phyloP scores from a whole-genome alignment of 2,888 invertebrate genomes.

The Tenthredo distinguenda region DNA sequence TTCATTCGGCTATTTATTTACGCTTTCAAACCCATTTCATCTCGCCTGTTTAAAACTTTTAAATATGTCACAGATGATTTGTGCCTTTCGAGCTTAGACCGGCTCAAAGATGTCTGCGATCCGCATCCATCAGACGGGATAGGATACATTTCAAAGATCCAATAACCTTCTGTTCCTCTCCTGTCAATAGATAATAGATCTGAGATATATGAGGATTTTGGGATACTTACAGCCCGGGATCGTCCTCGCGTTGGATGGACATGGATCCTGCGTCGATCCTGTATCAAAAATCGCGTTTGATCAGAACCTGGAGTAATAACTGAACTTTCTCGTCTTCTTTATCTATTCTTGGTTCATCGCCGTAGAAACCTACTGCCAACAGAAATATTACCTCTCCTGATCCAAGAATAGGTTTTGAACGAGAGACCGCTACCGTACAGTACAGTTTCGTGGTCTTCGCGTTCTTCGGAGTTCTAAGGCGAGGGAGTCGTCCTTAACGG shows the following conservation, averaged over 20 bases:
- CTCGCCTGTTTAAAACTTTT: not conserved
- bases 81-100: not conserved
- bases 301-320: not conserved
- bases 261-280: not conserved
- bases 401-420: conserved; percentile 49
- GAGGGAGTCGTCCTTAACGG: conserved; percentile 43
- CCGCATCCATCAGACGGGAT: not conserved
- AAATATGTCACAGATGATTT: not conserved
- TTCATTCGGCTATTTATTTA: not conserved
- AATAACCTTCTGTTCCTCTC: not conserved
- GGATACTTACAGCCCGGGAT: not conserved
- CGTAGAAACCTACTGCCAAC: conserved; percentile 53
- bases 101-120: not conserved
- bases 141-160: not conserved
- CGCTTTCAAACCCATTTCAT: not conserved
- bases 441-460: not conserved
- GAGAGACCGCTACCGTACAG: not conserved
- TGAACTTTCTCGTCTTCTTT: conserved; percentile 30
- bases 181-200: too few species aligned
- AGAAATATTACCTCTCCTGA: conserved; percentile 54
- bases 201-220: not conserved
- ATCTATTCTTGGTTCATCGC: conserved; percentile 40
- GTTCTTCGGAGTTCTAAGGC: not conserved
- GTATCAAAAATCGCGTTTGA: not conserved
- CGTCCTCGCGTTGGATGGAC: not conserved